Conservation (phyloP, 2,888 invertebrate species). For the Ametastegia equiseti region DNA sequence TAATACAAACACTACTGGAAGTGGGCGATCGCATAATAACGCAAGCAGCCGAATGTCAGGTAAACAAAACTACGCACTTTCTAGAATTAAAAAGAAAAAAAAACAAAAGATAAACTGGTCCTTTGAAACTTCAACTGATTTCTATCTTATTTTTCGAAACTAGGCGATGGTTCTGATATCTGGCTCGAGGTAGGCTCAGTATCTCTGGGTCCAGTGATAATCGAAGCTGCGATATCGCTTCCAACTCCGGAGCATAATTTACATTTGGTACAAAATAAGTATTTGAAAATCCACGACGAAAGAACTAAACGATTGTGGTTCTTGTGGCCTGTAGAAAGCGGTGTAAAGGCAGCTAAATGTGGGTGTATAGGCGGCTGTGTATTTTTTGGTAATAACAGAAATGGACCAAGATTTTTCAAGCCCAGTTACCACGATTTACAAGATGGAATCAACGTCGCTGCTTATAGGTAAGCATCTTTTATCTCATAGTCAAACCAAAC, state of each 20-base stretch:
- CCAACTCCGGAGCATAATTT: constrained; percentile 87
- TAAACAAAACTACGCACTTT: constrained; percentile 48
- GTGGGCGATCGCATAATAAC: constrained; percentile 79
- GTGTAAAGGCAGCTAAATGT: constrained; percentile 85
- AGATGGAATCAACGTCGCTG: constrained; percentile 90
- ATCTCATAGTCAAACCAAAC: neutral
- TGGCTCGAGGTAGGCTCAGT: constrained; percentile 97
- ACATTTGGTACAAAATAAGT: constrained; percentile 88
- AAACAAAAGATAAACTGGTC: no score
- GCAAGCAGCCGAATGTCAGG: constrained; percentile 76
- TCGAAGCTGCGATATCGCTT: constrained; percentile 92
- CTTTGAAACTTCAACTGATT: neutral
- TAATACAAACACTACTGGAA: constrained; percentile 83
- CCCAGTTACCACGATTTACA: constrained; percentile 88
- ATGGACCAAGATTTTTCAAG: constrained; percentile 92
- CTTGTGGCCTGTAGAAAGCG: constrained; percentile 88
- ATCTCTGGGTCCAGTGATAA: constrained; percentile 91
- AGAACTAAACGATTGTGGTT: constrained; percentile 94
- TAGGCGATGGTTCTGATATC: constrained; percentile 79
- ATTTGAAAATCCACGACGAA: constrained; percentile 90
- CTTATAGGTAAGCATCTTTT: constrained; percentile 79
- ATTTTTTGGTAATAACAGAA: constrained; percentile 95
- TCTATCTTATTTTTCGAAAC: constrained; percentile 28
- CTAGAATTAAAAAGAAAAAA: neutral
- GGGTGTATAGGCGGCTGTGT: constrained; percentile 97